These are phyloP conservation scores for Diglossa brunneiventris DNA, from an alignment of 2,113 vertebrate species.

Conservation along the genomic window DNA sequence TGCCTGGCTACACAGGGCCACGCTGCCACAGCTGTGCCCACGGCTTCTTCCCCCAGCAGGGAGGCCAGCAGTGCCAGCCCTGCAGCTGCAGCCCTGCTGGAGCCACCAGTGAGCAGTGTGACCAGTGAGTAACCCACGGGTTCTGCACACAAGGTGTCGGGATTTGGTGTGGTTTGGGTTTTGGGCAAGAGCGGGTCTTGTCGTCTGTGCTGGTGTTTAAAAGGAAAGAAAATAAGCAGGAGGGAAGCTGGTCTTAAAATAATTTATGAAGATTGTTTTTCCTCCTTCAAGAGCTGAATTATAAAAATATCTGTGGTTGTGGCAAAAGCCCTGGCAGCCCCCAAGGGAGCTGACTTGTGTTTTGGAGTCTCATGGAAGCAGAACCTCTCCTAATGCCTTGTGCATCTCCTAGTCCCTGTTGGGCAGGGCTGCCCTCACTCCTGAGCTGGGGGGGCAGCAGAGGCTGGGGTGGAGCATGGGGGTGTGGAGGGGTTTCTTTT, in stretches of 20 bases:
- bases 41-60: slow-evolving; percentile 23
- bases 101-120: slow-evolving; percentile 44
- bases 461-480: not conserved
- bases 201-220: not conserved
- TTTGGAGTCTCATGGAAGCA: rapidly evolving
- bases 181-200: not conserved
- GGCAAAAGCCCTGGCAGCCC: not conserved
- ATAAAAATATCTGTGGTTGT: not conserved
- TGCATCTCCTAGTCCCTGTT: not conserved
- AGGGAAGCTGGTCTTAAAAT: not conserved
- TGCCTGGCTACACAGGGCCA: slow-evolving; percentile 44
- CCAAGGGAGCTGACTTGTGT: not conserved
- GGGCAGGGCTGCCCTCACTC: not conserved
- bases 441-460: not conserved
- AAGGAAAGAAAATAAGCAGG: not conserved
- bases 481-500: not conserved
- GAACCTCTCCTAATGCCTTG: not conserved
- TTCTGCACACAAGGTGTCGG: rapidly evolving
- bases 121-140: slow-evolving; percentile 40
- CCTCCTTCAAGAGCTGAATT: not conserved
- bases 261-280: not conserved
- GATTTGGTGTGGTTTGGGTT: rapidly evolving
- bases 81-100: slow-evolving; percentile 61
- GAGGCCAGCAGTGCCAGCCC: slow-evolving; percentile 28
- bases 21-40: slow-evolving; percentile 53